These are phyloP conservation scores for Gymnodraco acuticeps DNA, from an alignment of 2,797 vertebrate genomes.

Conservation along the genomic window DNA sequence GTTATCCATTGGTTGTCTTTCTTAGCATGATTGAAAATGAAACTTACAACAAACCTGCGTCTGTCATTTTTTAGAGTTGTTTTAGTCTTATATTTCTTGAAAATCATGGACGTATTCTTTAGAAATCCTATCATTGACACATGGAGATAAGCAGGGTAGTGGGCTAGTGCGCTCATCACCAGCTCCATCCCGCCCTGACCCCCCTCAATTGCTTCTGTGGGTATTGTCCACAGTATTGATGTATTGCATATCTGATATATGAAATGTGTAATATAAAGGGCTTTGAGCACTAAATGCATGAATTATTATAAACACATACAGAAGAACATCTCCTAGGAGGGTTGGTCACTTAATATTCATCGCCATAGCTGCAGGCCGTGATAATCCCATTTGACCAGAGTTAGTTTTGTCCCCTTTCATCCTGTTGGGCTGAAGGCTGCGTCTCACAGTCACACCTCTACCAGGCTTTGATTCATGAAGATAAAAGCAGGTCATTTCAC, in stretches of 20 bases:
- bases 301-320: background rate
- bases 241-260: too few species aligned
- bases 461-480: slow-evolving; percentile 48
- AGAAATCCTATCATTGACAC: background rate
- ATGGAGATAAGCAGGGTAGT: background rate
- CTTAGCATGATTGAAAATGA: background rate
- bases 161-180: too few species aligned
- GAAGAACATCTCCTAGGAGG: background rate
- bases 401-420: slow-evolving; percentile 6
- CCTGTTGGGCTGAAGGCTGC: slow-evolving; percentile 5
- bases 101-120: background rate
- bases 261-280: too few species aligned
- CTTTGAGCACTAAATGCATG: too few species aligned
- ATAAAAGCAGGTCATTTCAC: slow-evolving; percentile 66
- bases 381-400: background rate
- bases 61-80: background rate
- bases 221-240: too few species aligned
- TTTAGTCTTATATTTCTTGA: background rate
- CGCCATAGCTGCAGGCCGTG: background rate
- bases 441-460: slow-evolving; percentile 31
- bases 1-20: background rate
- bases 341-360: slow-evolving; percentile 5
- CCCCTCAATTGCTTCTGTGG: too few species aligned
- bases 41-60: background rate
- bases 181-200: too few species aligned